Evolutionary conservation across 2,797 vertebrate genomes (phyloP).

Genomic region (Tenualosa ilisha): DNA sequence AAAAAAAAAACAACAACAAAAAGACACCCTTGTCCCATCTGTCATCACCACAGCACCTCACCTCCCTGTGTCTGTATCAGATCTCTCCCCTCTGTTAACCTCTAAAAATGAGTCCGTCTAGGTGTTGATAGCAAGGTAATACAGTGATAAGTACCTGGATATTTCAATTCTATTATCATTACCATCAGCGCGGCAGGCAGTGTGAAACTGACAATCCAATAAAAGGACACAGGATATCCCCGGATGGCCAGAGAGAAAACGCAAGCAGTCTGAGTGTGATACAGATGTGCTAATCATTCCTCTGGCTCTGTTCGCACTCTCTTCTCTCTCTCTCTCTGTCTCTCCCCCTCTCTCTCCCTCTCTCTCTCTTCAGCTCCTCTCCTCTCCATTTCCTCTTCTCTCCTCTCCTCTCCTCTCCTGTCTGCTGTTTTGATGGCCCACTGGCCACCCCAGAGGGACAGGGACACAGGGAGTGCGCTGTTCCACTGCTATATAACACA

Average conservation of each 20-base stretch:
- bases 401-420: neutral
- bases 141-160: conserved; percentile 77
- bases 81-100: conserved; percentile 54
- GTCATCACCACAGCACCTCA: neutral
- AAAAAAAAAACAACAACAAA: neutral
- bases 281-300: conserved; percentile 55
- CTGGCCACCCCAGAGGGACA: conserved; percentile 33
- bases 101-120: conserved; percentile 69
- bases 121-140: conserved; percentile 77
- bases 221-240: conserved; percentile 72
- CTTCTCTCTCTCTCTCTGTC: neutral
- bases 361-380: neutral
- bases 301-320: neutral
- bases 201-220: conserved; percentile 76
- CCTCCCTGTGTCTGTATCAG: conserved; percentile 51
- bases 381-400: neutral
- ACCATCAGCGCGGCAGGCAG: conserved; percentile 69
- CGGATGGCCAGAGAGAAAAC: conserved; percentile 47
- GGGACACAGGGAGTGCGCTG: conserved; percentile 21
- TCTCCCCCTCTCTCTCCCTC: neutral
- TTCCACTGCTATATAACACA: neutral
- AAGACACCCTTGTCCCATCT: neutral
- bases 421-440: neutral
- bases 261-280: conserved; percentile 52
- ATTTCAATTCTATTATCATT: conserved; percentile 82